Evolutionary conservation across 2,888 invertebrate species (phyloP).

Genomic region (Leucophora obtusa): DNA sequence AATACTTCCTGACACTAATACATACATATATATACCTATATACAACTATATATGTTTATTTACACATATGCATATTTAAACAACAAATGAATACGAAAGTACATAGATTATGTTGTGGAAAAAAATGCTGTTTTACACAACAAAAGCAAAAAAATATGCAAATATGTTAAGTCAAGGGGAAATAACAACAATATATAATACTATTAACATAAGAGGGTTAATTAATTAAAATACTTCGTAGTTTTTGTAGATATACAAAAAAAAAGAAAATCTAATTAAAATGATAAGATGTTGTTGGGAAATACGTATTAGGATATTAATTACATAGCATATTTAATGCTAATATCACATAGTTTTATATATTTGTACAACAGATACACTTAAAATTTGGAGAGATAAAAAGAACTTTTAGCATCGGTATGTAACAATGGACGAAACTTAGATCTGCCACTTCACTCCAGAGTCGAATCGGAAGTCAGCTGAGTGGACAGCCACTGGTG

Average conservation of each 20-base stretch:
- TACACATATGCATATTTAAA: not conserved
- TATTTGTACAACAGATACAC: too few relatives aligned
- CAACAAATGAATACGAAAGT: not conserved
- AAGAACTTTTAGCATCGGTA: too few relatives aligned
- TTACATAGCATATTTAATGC: constrained; percentile 7
- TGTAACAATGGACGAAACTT: too few relatives aligned
- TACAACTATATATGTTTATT: too few relatives aligned
- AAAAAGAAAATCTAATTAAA: constrained; percentile 31
- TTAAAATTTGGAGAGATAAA: too few relatives aligned
- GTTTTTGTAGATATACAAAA: not conserved
- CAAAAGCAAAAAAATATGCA: constrained; percentile 18
- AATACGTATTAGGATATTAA: constrained; percentile 23
- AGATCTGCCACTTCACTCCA: too few relatives aligned
- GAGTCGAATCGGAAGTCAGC: too few relatives aligned
- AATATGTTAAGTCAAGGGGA: constrained; percentile 30
- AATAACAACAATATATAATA: constrained; percentile 39
- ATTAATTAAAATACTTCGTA: constrained; percentile 47
- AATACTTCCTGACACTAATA: not conserved
- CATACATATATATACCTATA: not conserved
- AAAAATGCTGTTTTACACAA: constrained; percentile 10
- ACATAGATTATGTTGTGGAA: not conserved
- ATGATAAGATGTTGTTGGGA: constrained; percentile 22
- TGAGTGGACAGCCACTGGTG: too few relatives aligned
- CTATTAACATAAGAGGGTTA: constrained; percentile 48
- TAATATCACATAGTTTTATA: constrained; percentile 18